Evolutionary conservation across 2,888 invertebrate genomes (phyloP).

Genomic region (Fragum sueziense): DNA sequence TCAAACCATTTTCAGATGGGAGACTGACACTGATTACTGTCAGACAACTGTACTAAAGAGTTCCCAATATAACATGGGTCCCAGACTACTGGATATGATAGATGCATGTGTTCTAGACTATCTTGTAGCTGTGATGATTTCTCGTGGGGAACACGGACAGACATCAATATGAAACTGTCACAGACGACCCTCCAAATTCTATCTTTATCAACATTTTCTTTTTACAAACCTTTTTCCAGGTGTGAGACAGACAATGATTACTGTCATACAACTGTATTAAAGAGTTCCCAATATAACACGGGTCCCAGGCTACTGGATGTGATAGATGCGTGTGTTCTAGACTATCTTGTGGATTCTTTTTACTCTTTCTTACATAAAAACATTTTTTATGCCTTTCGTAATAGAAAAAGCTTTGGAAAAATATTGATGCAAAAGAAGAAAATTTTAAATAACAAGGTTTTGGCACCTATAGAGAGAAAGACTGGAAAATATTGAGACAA

Average conservation of each 20-base stretch:
- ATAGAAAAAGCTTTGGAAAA: too few relatives aligned
- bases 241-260: constrained; percentile 93
- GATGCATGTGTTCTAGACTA: constrained; percentile 96
- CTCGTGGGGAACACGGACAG: constrained; percentile 98
- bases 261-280: constrained; percentile 85
- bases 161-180: constrained; percentile 92
- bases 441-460: too few relatives aligned
- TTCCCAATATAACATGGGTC: constrained; percentile 71
- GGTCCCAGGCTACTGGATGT: constrained; percentile 88
- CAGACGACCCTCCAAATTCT: constrained; percentile 84
- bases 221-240: too few relatives aligned
- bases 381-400: too few relatives aligned
- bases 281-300: constrained; percentile 66
- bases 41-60: constrained; percentile 65
- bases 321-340: constrained; percentile 94
- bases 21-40: constrained; percentile 91
- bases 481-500: too few relatives aligned
- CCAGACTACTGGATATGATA: constrained; percentile 89
- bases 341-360: constrained; percentile 96
- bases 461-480: too few relatives aligned
- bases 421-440: too few relatives aligned
- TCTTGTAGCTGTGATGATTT: too few relatives aligned
- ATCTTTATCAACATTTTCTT: too few relatives aligned
- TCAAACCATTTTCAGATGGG: too few relatives aligned
- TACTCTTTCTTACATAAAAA: too few relatives aligned